These are phyloP conservation scores for Pteropus rufus DNA, from an alignment of 2,797 vertebrate species.

Conservation along the genomic window DNA sequence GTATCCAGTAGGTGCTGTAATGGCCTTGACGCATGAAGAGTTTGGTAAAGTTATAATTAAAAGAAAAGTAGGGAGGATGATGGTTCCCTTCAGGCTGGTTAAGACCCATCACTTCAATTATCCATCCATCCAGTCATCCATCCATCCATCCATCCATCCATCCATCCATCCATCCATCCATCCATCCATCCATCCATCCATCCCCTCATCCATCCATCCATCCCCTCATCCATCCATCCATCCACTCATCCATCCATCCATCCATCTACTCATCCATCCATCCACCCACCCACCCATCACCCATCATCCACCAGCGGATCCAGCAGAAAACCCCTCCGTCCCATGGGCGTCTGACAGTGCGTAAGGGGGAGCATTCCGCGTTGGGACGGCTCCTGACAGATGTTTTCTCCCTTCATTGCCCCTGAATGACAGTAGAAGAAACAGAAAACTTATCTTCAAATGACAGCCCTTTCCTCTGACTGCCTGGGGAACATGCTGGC, in stretches of 20 bases:
- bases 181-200: neutral
- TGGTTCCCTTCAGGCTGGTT: neutral
- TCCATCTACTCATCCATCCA: neutral
- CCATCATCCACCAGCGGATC: neutral
- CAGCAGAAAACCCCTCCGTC: neutral
- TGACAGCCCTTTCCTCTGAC: neutral
- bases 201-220: neutral
- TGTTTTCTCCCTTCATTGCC: slow-evolving; percentile 8
- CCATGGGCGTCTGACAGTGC: neutral
- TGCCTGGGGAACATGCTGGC: neutral
- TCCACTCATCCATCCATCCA: too few relatives aligned
- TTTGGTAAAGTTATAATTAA: neutral
- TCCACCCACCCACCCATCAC: too few relatives aligned
- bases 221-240: neutral
- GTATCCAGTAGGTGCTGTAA: neutral
- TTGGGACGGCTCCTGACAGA: slow-evolving; percentile 50
- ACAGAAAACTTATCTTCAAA: slow-evolving; percentile 47
- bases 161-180: neutral
- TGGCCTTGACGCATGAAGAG: neutral
- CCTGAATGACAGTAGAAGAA: slow-evolving; percentile 47
- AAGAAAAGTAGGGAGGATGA: neutral
- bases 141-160: neutral
- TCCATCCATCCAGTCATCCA: neutral
- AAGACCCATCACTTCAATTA: neutral
- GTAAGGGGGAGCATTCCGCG: neutral